Evolutionary conservation across 2,888 invertebrate genomes (phyloP), one percentile per base, ranked within the genome.

Genomic region (Macropis europaea): DNA sequence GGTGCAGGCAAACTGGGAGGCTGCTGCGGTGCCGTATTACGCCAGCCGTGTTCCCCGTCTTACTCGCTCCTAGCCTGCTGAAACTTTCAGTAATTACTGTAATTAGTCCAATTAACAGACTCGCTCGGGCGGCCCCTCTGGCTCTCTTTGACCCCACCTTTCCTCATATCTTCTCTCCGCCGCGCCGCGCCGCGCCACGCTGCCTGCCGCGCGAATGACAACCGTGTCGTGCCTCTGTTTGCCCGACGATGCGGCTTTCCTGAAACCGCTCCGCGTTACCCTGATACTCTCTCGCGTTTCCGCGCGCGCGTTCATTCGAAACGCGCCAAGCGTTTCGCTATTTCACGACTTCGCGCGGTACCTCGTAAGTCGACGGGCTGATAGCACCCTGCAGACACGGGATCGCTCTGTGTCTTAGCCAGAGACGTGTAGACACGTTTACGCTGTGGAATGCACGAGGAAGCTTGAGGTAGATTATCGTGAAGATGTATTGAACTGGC

Each of bases 61-160:
- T 75, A 9, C 75, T 70, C 76, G 32, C 73, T 61, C 71, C 54
- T 50, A 76, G 79, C 79, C 82, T 82, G 86, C 86, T 88, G 87
- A 89, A 89, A 89, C 89, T 89, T 89, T 89, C 88, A 87, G 89
- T 89, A 89, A 89, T 89, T 89, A 89, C 89, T 82, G 88, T 89
- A 89, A 89, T 89, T 89, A 89, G 89, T 89, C 88, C 89, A 89
- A 89, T 89, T 89, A 89, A 89, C 89, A 87, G 87, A 89, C 88
- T 89, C 88, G 88, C 87, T 88, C 84, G 85, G 86, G 86, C 86
- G 83, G 66, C 82, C 81, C 84, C 85, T 81, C 83, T 73, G 80
- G 79, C 82, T 83, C 79, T 69, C 68, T 69, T 69, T 83, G 81
- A 82, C 84, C 79, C 82, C 72, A 43, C 62, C 48, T 66, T 60